Conservation (phyloP, 2,888 invertebrate species). For the Rhabditoides inermis region DNA sequence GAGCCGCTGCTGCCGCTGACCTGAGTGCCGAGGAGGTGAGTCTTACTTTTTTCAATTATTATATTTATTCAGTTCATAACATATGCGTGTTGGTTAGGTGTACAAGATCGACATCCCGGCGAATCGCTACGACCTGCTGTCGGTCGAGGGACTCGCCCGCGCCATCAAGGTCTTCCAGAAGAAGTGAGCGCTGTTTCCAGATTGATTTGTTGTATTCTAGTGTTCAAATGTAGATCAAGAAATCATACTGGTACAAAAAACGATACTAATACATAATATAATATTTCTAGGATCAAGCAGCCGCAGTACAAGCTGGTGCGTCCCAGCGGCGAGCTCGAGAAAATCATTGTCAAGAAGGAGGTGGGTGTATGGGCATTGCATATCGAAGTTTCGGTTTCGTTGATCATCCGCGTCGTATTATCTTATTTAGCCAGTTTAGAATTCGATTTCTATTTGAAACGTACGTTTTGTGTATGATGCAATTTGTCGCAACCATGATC, state of each 20-base stretch:
- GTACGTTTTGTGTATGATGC: not conserved
- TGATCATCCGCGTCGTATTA: not conserved
- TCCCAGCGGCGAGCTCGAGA: constrained; percentile 29
- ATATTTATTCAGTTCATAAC: not conserved
- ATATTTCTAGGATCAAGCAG: too few relatives aligned
- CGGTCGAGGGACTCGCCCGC: constrained; percentile 80
- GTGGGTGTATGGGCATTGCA: constrained; percentile 47
- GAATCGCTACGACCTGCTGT: constrained; percentile 88
- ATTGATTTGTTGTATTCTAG: too few relatives aligned
- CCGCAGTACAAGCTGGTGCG: constrained; percentile 12
- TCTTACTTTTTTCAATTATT: not conserved
- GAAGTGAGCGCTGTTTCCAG: constrained; percentile 63
- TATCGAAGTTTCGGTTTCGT: not conserved
- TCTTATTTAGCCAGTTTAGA: not conserved
- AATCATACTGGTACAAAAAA: not conserved
- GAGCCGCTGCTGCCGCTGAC: constrained; percentile 11
- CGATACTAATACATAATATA: too few relatives aligned
- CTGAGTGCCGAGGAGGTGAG: constrained; percentile 34
- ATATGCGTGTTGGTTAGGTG: constrained; percentile 3
- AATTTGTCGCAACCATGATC: constrained; percentile 3
- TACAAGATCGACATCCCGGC: constrained; percentile 88
- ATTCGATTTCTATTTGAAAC: not conserved
- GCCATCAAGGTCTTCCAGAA: constrained; percentile 78
- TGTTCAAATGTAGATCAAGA: not conserved
- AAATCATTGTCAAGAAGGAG: constrained; percentile 54